Evolutionary conservation across 2,797 vertebrate species (phyloP), one percentile per base, ranked within the genome.

Genomic region (Chelonia mydas): DNA sequence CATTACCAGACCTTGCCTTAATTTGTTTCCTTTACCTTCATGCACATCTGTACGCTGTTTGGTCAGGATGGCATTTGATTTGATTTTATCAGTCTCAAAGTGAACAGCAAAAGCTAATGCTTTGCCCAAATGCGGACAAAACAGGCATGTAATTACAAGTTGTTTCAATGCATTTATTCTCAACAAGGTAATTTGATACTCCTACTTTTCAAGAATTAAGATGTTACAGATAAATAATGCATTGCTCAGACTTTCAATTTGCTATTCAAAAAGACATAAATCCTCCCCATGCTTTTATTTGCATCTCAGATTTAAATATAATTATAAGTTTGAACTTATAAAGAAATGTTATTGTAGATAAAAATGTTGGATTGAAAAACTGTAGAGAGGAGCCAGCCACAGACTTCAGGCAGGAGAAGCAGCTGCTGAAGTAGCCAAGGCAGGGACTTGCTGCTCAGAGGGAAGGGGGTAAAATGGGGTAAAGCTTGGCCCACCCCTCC

Each of bases 201-300:
- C 80, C 87, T 84, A 89, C 89, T 97, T 98, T 95, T 97, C 96
- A 96, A 96, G 94, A 97, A 97, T 97, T 96, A 98, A 96, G 97
- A 96, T 97, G 95, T 97, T 93, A 97, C 85, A 97, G 96, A 95
- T 96, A 95, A 97, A 97, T 96, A 98, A 98, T 97, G 86, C 91
- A 92, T 90, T 89, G 89, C 41, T 88, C 91, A 84, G 68, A 83
- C 87, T 97, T 96, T 97, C 96, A 97, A 92, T 97, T 93, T 96
- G 81, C 83, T 96, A 96, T 93, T 91, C 47, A 96, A 96, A 97
- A 96, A 83, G 93, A 97, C 95, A 97, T 88, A 89, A 97, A 97
- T 90, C 77, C 84, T 79, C 90, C 21, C 57, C 92, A 45, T 80
- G 89, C 23, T 88, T 97, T 96, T 90, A 92, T 90, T 91, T 88